Evolutionary conservation across 1,140 invertebrate genomes (phyloP), one percentile per base, ranked within the genome.

Genomic region (Oreohelix idahoensis): DNA sequence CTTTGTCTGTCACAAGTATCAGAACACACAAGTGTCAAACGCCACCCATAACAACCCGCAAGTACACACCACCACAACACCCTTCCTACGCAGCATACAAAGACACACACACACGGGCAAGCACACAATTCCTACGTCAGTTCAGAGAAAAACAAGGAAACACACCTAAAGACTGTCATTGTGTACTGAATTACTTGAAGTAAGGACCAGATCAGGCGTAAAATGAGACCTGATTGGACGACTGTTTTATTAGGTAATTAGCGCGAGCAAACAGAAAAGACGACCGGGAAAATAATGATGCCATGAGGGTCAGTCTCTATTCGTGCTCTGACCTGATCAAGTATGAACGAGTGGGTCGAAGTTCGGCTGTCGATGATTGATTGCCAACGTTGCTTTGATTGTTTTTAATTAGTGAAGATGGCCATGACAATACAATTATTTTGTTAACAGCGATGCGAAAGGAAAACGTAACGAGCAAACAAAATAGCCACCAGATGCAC

Each of bases 161-260:
- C n/a, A n/a, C n/a, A n/a, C n/a, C n/a, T n/a, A n/a, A n/a, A n/a
- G n/a, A n/a, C n/a, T n/a, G n/a, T n/a, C n/a, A n/a, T n/a, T n/a
- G n/a, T n/a, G n/a, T n/a, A n/a, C n/a, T n/a, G n/a, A n/a, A n/a
- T n/a, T n/a, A n/a, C n/a, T n/a, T n/a, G n/a, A 23, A 20, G 26
- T 23, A 58, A 58, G 23, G 29, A 66, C 8, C 29, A 17, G 20
- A 35, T 66, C 63, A 51, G 36, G 42, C 77, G 77, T 63, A n/a
- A 79, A 69, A 79, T 66, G 35, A 42, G 23, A 15, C 20, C 58
- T 79, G 77, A 79, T 79, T 79, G 77, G 36, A 79, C 42, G 53
- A 35, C 77, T 66, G 58, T 66, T 79, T 79, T 79, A 66, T 79
- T 66, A 36, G 77, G 58, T 66, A 79, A 79, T 79, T 79, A 79